These are phyloP conservation scores for Etia nguti DNA, from an alignment of 2,113 vertebrate genomes.

Conservation along the genomic window DNA sequence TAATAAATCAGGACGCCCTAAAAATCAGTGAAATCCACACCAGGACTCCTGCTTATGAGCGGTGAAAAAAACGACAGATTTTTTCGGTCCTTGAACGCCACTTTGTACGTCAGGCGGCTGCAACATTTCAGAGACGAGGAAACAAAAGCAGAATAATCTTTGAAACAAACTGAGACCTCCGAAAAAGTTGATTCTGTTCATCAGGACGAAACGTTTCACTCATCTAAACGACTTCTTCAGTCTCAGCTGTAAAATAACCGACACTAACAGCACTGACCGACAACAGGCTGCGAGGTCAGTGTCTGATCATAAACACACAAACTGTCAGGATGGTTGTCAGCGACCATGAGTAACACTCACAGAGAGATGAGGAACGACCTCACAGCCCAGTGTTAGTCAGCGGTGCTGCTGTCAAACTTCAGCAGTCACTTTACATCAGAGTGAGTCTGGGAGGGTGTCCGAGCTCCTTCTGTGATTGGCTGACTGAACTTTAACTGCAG, in stretches of 20 bases:
- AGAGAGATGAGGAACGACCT: not conserved
- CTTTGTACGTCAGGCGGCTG: rapidly evolving
- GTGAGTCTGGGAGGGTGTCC: not conserved
- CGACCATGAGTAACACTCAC: rapidly evolving
- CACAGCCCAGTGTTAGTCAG: rapidly evolving
- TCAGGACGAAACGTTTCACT: not conserved
- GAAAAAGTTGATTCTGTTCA: rapidly evolving
- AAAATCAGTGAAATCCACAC: no score
- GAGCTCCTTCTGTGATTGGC: rapidly evolving
- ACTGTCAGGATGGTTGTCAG: rapidly evolving
- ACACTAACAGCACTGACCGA: rapidly evolving
- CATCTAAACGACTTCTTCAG: not conserved
- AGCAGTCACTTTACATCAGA: rapidly evolving
- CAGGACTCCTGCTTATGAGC: no score
- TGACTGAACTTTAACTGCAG: rapidly evolving
- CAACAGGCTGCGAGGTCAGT: rapidly evolving
- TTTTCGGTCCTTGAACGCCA: rapidly evolving
- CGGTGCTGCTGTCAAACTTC: rapidly evolving
- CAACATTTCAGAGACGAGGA: not conserved
- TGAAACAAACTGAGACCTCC: rapidly evolving
- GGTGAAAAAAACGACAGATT: no score
- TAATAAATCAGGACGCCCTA: no score
- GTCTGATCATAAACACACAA: rapidly evolving
- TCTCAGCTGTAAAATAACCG: rapidly evolving
- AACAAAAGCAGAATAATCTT: rapidly evolving